Evolutionary conservation across 2,888 invertebrate species (phyloP), one percentile per base, ranked within the genome.

Genomic region (Eupithecia subfuscata): DNA sequence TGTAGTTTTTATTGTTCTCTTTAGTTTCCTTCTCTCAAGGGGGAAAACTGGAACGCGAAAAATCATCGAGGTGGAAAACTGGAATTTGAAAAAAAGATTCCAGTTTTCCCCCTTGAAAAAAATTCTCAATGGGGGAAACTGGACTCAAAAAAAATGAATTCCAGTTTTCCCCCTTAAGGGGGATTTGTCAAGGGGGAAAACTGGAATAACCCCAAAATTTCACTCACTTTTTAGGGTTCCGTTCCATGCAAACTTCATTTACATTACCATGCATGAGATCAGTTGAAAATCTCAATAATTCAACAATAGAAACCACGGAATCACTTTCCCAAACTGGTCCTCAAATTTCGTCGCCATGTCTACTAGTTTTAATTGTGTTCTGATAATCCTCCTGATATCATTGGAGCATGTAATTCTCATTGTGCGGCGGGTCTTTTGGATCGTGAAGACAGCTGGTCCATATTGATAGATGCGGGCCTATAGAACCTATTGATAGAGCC

Each of bases 401-500:
- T 88, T 90, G 89, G 82, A 88, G 90, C 92, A 89, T 84, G 82
- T 91, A 93, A 94, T 92, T 91, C 91, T 89, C 90, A 90, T 91
- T 84, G 74, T 73, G 74, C 75, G 74, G 78, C 82, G 81, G 82
- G 78, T 72, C 80, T 79, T 80, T 81, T 78, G 71, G 78, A 71
- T 75, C 79, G 76, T 78, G 68, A 74, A 74, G 82, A 85, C 89
- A 90, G 87, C 90, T 91, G 89, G 86, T 74, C 69, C 45, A 68
- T 75, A 69, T 73, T 52, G 45, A 71, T 75, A 63, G 71, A 76
- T 74, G 76, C 74, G 69, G 71, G 65, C 14, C 37, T 14, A 77
- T 73, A 72, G 22, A 71, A n/a, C 71, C 71, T 69, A 68, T 68
- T 72, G 30, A 70, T 65, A 43, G 43, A 70, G 16, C 68, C 68